Evolutionary conservation across 2,888 invertebrate genomes (phyloP).

Genomic region (Ormyrus rosae): DNA sequence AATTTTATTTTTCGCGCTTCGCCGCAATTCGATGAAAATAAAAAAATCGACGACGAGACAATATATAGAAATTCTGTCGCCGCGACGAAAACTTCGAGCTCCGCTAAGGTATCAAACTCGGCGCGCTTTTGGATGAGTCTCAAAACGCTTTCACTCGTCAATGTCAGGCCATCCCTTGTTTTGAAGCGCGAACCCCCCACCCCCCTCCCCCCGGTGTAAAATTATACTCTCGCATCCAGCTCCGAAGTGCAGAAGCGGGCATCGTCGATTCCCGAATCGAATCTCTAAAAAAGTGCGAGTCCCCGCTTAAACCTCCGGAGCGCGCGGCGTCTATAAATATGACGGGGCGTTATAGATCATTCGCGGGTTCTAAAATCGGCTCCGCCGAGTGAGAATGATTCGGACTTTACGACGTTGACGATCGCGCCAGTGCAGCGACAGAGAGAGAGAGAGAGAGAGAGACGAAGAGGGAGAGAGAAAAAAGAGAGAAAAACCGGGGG

Average conservation of each 20-base stretch:
- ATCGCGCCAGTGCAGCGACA: slow-evolving; percentile 9
- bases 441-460: not conserved
- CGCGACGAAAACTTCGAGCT: no score
- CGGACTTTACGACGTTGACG: slow-evolving; percentile 54
- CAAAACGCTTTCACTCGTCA: no score
- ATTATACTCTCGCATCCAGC: not conserved
- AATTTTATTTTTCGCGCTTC: no score
- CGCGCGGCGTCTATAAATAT: slow-evolving; percentile 46
- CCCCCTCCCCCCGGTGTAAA: no score
- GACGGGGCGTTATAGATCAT: slow-evolving; percentile 51
- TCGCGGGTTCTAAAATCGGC: slow-evolving; percentile 51
- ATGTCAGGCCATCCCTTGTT: no score
- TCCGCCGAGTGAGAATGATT: slow-evolving; percentile 44
- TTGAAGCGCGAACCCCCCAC: no score
- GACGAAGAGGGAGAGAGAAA: slow-evolving; percentile 10
- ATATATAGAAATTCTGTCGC: no score
- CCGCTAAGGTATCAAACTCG: no score
- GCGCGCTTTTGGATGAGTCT: no score
- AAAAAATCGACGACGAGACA: no score
- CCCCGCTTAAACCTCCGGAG: not conserved
- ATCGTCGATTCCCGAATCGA: not conserved
- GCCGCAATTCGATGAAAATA: no score
- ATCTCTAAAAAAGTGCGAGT: slow-evolving; percentile 12
- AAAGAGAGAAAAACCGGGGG: slow-evolving; percentile 28
- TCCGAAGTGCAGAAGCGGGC: no score